Evolutionary conservation across 2,888 invertebrate genomes (phyloP).

Genomic region (Griposia aprilina): DNA sequence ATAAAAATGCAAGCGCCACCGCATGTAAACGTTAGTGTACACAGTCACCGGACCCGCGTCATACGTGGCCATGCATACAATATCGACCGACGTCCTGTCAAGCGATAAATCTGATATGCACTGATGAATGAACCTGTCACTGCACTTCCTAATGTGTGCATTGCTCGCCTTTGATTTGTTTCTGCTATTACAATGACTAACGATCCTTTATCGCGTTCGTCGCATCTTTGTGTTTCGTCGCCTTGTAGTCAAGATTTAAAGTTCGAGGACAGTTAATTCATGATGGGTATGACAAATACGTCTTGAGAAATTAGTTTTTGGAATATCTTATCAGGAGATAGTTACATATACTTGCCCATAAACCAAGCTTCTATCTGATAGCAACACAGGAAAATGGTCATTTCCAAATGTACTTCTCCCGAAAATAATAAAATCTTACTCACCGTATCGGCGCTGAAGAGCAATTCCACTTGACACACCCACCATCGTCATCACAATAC

Average conservation of each 20-base stretch:
- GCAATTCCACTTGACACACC: constrained; percentile 59
- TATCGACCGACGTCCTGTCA: constrained; percentile 65
- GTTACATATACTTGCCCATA: not conserved
- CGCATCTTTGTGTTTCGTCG: constrained; percentile 23
- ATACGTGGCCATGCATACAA: constrained; percentile 64
- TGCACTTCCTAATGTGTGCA: constrained; percentile 51
- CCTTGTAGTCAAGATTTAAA: not conserved
- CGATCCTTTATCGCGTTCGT: constrained; percentile 7
- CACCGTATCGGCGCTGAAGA: constrained; percentile 44
- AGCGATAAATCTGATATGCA: constrained; percentile 64
- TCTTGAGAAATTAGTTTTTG: not conserved
- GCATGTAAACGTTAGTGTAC: constrained; percentile 34
- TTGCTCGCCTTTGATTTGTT: constrained; percentile 42
- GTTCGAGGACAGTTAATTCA: constrained; percentile 22
- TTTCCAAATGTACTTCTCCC: not conserved
- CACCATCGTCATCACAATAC: constrained; percentile 55
- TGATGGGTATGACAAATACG: not conserved
- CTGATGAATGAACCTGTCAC: constrained; percentile 65
- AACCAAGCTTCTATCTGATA: not conserved
- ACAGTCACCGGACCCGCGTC: constrained; percentile 54
- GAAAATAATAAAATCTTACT: constrained; percentile 42
- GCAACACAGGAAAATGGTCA: not conserved
- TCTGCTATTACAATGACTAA: constrained; percentile 32
- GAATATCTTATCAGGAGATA: not conserved
- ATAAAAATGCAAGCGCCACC: constrained; percentile 46